Conservation (phyloP, 2,888 invertebrate species). For the Troides aeacus region DNA sequence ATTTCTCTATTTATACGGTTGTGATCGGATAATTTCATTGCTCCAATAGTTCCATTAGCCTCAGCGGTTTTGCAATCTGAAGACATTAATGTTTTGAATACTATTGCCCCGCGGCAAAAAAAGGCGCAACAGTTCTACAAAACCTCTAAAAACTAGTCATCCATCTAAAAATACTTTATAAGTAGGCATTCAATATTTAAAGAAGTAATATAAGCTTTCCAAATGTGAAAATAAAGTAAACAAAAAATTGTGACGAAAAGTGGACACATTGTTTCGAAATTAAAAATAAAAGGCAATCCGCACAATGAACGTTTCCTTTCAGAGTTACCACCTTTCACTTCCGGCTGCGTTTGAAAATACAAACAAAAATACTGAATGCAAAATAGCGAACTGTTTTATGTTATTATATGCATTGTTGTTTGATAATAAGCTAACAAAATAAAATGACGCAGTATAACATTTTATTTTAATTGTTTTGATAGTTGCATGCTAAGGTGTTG, state of each 20-base stretch:
- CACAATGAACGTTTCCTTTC: constrained; percentile 28
- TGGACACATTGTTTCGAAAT: constrained; percentile 25
- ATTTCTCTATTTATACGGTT: too few species aligned
- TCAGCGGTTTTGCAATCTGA: too few species aligned
- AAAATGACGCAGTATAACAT: not conserved
- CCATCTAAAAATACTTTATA: too few species aligned
- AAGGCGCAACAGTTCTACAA: too few species aligned
- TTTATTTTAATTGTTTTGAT: not conserved
- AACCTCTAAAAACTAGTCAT: too few species aligned
- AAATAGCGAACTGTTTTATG: constrained; percentile 13
- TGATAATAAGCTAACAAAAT: constrained; percentile 10
- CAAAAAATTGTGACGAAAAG: constrained; percentile 21
- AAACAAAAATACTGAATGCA: constrained; percentile 23
- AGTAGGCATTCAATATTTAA: not conserved
- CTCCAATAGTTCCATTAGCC: too few species aligned
- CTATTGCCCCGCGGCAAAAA: too few species aligned
- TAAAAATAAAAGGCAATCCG: constrained; percentile 26
- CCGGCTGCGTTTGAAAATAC: constrained; percentile 17
- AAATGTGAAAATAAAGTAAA: constrained; percentile 4
- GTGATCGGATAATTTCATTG: too few species aligned
- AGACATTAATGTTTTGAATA: too few species aligned
- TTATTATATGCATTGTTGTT: not conserved
- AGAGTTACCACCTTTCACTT: constrained; percentile 28
- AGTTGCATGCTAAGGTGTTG: not conserved
- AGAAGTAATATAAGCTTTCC: constrained; percentile 11